phyloP scores from a whole-genome alignment of 2,888 invertebrate genomes.

The Scotopteryx bipunctaria region DNA sequence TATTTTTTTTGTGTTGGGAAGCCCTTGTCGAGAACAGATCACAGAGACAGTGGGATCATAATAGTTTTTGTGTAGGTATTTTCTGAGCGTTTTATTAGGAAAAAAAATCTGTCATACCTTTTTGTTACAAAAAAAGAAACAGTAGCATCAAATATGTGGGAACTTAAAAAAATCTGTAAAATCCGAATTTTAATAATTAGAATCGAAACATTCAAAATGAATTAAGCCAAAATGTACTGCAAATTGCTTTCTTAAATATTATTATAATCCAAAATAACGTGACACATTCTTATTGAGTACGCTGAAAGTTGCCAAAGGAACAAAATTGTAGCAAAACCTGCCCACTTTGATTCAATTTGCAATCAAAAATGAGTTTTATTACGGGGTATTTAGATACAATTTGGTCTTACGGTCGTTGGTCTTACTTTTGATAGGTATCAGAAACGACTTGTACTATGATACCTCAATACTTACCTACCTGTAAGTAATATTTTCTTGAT shows the following conservation, averaged over 20 bases:
- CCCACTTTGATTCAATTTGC: background rate
- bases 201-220: conserved; percentile 43
- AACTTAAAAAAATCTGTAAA: background rate
- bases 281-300: conserved; percentile 69
- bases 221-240: conserved; percentile 35
- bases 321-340: conserved; percentile 67
- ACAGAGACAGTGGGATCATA: no score
- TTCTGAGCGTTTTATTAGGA: no score
- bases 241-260: conserved; percentile 69
- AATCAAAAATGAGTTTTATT: background rate
- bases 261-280: conserved; percentile 75
- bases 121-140: no score
- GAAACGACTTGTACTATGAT: no score
- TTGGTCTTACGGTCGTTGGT: no score
- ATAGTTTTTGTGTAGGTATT: background rate
- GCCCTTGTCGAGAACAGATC: no score
- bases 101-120: no score
- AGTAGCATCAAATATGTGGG: background rate
- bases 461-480: no score
- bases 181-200: conserved; percentile 35
- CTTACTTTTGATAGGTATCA: no score
- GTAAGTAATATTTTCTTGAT: no score
- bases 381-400: background rate
- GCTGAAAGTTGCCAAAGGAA: conserved; percentile 56
- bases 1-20: no score